phyloP scores from a whole-genome alignment of 2,113 vertebrate species.

The Odontesthes bonariensis region DNA sequence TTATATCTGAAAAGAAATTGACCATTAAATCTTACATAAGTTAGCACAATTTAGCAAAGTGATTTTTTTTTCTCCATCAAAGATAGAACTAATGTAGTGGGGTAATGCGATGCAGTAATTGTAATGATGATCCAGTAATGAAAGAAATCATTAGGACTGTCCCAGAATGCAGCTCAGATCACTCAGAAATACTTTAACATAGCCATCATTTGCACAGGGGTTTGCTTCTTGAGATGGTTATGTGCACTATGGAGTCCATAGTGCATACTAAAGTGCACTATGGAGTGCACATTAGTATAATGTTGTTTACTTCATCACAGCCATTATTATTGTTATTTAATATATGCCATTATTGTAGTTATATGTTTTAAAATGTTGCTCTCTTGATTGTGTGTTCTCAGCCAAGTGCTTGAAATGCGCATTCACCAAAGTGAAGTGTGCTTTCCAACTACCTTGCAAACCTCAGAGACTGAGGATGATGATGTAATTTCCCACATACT shows the following conservation, averaged over 20 bases:
- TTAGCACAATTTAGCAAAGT: slow-evolving; percentile 22
- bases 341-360: not conserved
- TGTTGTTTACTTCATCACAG: slow-evolving; percentile 8
- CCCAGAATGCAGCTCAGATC: slow-evolving; percentile 11
- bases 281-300: slow-evolving; percentile 2
- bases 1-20: slow-evolving; percentile 38
- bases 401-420: no score
- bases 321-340: not conserved
- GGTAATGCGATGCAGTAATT: slow-evolving; percentile 34
- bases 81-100: slow-evolving; percentile 34
- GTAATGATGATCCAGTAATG: slow-evolving; percentile 43
- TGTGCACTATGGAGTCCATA: not conserved
- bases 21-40: slow-evolving; percentile 43
- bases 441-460: no score
- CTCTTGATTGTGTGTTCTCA: not conserved
- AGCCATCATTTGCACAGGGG: not conserved
- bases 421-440: no score
- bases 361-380: not conserved
- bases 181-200: slow-evolving; percentile 6
- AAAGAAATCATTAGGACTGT: slow-evolving; percentile 36
- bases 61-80: slow-evolving; percentile 17
- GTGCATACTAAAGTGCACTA: no score
- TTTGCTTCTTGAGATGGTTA: slow-evolving; percentile 5
- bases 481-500: no score
- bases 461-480: no score